Evolutionary conservation across 2,888 invertebrate genomes (phyloP).

Genomic region (Tortrix viridana): DNA sequence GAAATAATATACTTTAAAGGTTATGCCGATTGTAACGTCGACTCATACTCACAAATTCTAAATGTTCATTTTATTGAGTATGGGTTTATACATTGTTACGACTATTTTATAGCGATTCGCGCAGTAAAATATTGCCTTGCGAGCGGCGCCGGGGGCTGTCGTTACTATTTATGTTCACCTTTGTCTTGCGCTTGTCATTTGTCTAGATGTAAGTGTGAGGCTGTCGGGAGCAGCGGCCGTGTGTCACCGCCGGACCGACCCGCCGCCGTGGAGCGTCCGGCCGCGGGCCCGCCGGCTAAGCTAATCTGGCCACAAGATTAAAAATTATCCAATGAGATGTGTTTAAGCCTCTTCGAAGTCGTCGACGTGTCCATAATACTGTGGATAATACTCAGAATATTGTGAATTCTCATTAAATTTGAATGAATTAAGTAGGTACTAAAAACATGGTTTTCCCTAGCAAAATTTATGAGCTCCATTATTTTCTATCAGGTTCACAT

Average conservation of each 20-base stretch:
- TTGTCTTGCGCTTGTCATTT: slow-evolving; percentile 52
- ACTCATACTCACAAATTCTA: slow-evolving; percentile 70
- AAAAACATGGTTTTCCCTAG: no score
- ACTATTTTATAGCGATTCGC: slow-evolving; percentile 72
- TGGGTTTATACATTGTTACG: slow-evolving; percentile 77
- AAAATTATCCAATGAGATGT: slow-evolving; percentile 8
- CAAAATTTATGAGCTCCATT: no score
- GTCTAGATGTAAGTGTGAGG: slow-evolving; percentile 43
- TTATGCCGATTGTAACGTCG: slow-evolving; percentile 60
- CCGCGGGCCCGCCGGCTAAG: neutral
- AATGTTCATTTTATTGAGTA: slow-evolving; percentile 75
- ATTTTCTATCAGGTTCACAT: neutral
- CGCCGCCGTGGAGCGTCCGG: slow-evolving; percentile 2
- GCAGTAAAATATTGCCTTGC: slow-evolving; percentile 71
- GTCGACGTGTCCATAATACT: slow-evolving; percentile 2
- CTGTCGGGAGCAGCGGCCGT: slow-evolving; percentile 33
- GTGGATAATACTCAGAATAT: neutral
- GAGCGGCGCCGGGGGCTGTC: slow-evolving; percentile 52
- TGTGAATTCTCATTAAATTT: no score
- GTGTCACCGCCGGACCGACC: slow-evolving; percentile 38
- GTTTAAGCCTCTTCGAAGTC: slow-evolving; percentile 1
- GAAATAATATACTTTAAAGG: slow-evolving; percentile 38
- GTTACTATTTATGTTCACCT: slow-evolving; percentile 60
- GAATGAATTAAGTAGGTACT: no score
- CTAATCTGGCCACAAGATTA: slow-evolving; percentile 12